Evolutionary conservation across 2,888 invertebrate genomes (phyloP), one percentile per base, ranked within the genome.

Genomic region (Volucella inflata): DNA sequence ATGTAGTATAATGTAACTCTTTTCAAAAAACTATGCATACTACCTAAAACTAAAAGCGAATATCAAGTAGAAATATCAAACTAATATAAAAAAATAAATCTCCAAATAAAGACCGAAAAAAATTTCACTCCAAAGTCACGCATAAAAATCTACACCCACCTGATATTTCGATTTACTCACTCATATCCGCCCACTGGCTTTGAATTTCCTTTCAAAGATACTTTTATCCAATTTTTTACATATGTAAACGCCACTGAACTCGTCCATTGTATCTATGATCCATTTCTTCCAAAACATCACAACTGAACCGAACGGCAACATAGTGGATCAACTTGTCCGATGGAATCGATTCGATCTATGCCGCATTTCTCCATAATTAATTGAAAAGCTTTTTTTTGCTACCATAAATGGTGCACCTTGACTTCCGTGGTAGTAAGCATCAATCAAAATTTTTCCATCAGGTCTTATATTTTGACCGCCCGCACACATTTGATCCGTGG

Each of bases 301-400:
- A 46, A 21, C 21, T 9, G 21, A 11, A 2, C 12, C 11, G 17
- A 30, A 30, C 6, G 30, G 30, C 30, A 30, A 50, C 6, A n/a
- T 44, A 8, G 8, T 46, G 21, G 10, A 30, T 8, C 65, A 64
- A 38, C 38, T 50, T 38, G 38, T 16, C 36, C 38, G 36, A 65
- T 51, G 17, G 21, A 51, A 9, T 55, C 55, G 9, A 30, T 30
- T 30, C 8, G 36, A 17, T 51, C 17, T 6, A 8, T 14, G 11
- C 12, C 8, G 46, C 46, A 65, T 65, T 65, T 65, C 64, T 40
- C 50, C 17, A 9, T 38, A 12, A 21, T 48, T n/a, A 65, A 51
- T 40, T 30, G 9, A 40, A 51, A 51, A 65, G 51, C 65, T 65
- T 51, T 64, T 17, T 16, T 12, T n/a, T 55, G 8, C 14, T 30